Base-by-base conservation (phyloP, 2,113 vertebrate species). In the Diphyllodes magnificus region DNA sequence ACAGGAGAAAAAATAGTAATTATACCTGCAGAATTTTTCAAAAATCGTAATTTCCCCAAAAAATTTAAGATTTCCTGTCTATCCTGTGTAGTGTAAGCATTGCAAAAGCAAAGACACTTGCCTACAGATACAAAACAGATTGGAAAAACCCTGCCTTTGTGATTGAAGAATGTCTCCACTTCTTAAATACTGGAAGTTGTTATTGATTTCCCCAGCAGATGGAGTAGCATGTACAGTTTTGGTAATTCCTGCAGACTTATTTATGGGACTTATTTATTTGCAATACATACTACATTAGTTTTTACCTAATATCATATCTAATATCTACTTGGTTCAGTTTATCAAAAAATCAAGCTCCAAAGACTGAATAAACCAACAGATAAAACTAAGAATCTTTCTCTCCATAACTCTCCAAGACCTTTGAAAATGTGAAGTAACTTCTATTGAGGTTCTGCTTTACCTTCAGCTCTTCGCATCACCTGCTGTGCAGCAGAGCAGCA, bases 151-250 rank as follows among this genome's bases (percentile, higher is more conserved):
- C 23, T 49, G 47, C 33, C 51, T 86, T 60, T 68, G 39, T 72
- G 20, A 92, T 3, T 44, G 63, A 78, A 64, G 45, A 82, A 95
- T 27, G 12, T 35, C 35, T 65, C 27, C 53, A 59, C 47, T 78
- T 87, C 60, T 60, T 68, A 89, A 92, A 86, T 24, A 57, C n/a
- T 84, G 25, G 40, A 64, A 93, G 88, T 84, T 83, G 89, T 96
- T 93, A 95, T 65, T 95, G 75, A 92, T 95, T 95, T 92, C 86
- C 86, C 96, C 95, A 97, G 70, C 91, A 97, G 96, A 95, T 94
- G 94, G 94, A 96, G 97, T 82, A 95, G 85, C 80, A 73, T 17
- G 63, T 92, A 95, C 92, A 95, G 88, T 92, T 94, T 95, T 94
- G 76, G 77, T 73, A 73, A 91, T 37, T 82, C 15, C 54, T 68